A percentile compares a stretch with the other conserved stretches of the same genome.
Conservation (phyloP, 2,888 invertebrate genomes). For the Colostygia pectinataria region DNA sequence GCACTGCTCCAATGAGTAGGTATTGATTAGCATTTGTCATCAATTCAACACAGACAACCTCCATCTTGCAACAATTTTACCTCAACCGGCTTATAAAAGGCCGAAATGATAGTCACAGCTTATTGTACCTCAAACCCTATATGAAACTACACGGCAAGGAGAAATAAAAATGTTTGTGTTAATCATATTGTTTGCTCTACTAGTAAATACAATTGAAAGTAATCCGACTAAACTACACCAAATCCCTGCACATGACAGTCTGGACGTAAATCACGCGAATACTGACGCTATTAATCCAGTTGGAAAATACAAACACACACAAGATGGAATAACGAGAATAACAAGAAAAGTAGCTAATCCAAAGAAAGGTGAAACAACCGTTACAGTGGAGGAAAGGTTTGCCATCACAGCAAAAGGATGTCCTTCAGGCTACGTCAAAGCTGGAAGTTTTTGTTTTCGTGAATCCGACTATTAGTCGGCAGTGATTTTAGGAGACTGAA, state of each 20-base stretch:
- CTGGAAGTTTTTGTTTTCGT: conserved; percentile 2
- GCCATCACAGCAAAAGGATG: conserved; percentile 28
- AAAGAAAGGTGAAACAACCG: conserved; percentile 1
- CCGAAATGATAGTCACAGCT: neutral
- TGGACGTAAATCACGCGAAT: neutral
- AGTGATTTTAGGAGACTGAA: neutral
- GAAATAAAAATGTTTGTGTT: conserved; percentile 12
- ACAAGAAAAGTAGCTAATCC: neutral
- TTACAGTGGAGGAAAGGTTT: conserved; percentile 34
- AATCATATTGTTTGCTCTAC: conserved; percentile 7
- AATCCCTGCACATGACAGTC: neutral
- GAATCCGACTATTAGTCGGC: neutral
- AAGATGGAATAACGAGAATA: conserved; percentile 2
- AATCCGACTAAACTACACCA: neutral
- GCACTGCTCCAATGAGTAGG: neutral
- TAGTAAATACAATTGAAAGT: conserved; percentile 6
- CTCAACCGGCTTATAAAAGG: conserved; percentile 7
- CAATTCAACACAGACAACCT: conserved; percentile 2
- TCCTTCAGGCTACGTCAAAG: conserved; percentile 4
- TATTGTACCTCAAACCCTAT: neutral
- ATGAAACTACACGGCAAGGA: neutral
- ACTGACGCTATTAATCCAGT: neutral
- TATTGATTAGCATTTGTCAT: neutral
- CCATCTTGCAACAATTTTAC: neutral
- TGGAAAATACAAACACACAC: neutral